Percentiles rank a stretch among this genome's conserved stretches.
These are phyloP conservation scores for Oryzias woworae DNA, from an alignment of 2,113 vertebrate species.

Conservation along the genomic window DNA sequence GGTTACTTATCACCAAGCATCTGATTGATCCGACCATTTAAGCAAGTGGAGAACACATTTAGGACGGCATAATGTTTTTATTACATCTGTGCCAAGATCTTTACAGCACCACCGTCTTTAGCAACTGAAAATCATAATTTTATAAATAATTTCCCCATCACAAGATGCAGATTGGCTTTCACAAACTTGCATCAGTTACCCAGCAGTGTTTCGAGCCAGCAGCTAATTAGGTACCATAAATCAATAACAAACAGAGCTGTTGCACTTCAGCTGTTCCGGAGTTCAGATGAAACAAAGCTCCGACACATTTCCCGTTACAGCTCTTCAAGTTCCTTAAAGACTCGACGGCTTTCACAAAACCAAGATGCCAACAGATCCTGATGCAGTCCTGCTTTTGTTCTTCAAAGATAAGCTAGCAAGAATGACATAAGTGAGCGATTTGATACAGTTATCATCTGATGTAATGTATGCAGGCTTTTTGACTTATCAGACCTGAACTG, in stretches of 20 bases:
- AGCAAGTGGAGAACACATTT: neutral
- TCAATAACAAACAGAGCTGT: constrained; percentile 53
- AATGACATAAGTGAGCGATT: neutral
- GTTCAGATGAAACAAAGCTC: constrained; percentile 36
- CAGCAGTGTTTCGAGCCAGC: constrained; percentile 35
- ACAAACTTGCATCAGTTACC: constrained; percentile 60
- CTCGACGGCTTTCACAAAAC: neutral
- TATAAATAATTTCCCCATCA: constrained; percentile 39
- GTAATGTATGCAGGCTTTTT: too few relatives aligned
- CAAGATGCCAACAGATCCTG: neutral
- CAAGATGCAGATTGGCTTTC: constrained; percentile 53
- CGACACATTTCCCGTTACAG: constrained; percentile 31
- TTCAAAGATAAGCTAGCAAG: neutral
- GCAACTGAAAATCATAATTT: constrained; percentile 41
- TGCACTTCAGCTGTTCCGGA: constrained; percentile 15
- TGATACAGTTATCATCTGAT: too few relatives aligned
- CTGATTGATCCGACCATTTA: constrained; percentile 25
- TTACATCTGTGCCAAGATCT: constrained; percentile 29
- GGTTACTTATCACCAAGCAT: constrained; percentile 5
- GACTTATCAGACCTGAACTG: too few relatives aligned
- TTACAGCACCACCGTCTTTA: constrained; percentile 25
- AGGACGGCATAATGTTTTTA: constrained; percentile 3
- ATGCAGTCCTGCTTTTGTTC: neutral
- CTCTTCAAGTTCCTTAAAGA: constrained; percentile 17
- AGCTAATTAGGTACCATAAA: constrained; percentile 56